Evolutionary conservation across 2,797 vertebrate species (phyloP).

Genomic region (Sebastolobus alascanus): DNA sequence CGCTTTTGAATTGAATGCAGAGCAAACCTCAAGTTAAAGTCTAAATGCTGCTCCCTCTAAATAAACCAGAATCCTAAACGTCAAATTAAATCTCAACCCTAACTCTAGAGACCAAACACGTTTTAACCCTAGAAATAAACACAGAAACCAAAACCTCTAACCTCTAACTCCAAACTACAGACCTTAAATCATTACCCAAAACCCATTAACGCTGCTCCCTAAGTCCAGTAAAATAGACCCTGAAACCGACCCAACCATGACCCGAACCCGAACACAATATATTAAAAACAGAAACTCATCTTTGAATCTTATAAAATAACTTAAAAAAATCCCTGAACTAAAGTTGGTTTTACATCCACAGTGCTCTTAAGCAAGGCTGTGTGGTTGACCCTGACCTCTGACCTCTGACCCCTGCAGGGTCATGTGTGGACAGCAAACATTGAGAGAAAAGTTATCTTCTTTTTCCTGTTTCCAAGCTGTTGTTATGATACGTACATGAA

Average conservation of each 20-base stretch:
- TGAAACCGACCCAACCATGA: not conserved
- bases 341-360: not conserved
- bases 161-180: conserved; percentile 1
- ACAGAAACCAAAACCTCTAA: conserved; percentile 10
- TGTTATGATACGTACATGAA: too few species aligned
- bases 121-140: conserved; percentile 10
- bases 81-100: conserved; percentile 26
- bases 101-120: not conserved
- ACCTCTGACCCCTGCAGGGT: too few species aligned
- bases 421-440: too few species aligned
- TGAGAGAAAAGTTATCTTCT: too few species aligned
- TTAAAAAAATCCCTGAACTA: too few species aligned
- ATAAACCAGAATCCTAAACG: conserved; percentile 11
- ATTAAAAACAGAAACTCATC: not conserved
- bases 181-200: not conserved
- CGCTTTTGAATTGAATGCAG: not conserved
- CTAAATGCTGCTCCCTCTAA: conserved; percentile 1
- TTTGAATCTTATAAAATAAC: not conserved
- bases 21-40: not conserved
- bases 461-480: too few species aligned
- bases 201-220: not conserved
- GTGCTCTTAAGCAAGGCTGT: too few species aligned
- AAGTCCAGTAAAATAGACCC: not conserved
- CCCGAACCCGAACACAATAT: not conserved
- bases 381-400: too few species aligned